Conservation (phyloP, 2,888 invertebrate genomes). For the Eupsilia transversa region DNA sequence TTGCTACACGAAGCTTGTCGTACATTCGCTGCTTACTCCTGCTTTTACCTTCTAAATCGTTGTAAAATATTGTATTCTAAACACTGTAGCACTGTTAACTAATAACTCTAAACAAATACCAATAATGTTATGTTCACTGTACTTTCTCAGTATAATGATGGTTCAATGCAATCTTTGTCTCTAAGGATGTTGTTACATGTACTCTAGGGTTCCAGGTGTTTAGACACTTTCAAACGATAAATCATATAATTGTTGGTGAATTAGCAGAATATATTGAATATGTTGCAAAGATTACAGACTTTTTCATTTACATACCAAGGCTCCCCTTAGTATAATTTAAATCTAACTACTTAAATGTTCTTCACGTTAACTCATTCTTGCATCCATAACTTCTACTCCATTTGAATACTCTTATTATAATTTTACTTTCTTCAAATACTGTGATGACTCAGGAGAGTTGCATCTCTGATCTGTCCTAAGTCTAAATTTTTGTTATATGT, state of each 20-base stretch:
- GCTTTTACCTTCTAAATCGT: constrained; percentile 84
- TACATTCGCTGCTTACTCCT: constrained; percentile 85
- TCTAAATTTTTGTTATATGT: constrained; percentile 71
- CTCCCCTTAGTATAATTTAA: constrained; percentile 74
- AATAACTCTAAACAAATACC: constrained; percentile 81
- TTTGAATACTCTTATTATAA: constrained; percentile 72
- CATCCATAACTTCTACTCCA: constrained; percentile 81
- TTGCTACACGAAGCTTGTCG: constrained; percentile 57
- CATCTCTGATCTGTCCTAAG: constrained; percentile 73
- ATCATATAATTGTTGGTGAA: constrained; percentile 83
- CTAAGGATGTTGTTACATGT: constrained; percentile 80
- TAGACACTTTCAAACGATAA: constrained; percentile 72
- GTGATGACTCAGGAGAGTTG: constrained; percentile 89
- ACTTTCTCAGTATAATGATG: constrained; percentile 85
- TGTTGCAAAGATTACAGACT: constrained; percentile 86
- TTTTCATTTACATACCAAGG: constrained; percentile 85
- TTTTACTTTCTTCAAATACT: constrained; percentile 82
- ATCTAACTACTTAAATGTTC: constrained; percentile 74
- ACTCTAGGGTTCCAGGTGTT: constrained; percentile 80
- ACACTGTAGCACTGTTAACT: constrained; percentile 86
- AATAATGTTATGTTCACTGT: constrained; percentile 85
- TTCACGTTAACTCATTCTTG: constrained; percentile 80
- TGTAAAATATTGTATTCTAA: constrained; percentile 85
- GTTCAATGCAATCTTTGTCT: constrained; percentile 90
- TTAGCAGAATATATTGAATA: constrained; percentile 89